Percentiles rank a stretch among this genome's conserved stretches.
phyloP scores from a whole-genome alignment of 2,113 vertebrate genomes.

The Cyanistes caeruleus region DNA sequence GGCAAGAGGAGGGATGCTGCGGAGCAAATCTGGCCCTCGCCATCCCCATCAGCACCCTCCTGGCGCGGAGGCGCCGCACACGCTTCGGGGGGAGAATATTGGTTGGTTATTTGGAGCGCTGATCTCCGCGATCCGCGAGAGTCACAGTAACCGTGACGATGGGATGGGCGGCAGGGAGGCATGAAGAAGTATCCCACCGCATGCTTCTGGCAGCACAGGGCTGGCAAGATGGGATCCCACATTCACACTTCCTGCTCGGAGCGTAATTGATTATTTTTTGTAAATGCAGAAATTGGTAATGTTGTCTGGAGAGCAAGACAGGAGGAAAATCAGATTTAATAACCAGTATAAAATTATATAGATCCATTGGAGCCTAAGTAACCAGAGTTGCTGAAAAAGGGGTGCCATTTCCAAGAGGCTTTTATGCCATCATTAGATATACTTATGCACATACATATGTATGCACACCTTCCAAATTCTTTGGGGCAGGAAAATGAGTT shows the following conservation, averaged over 20 bases:
- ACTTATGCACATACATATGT: not conserved
- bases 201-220: not conserved
- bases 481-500: not conserved
- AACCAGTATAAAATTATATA: not conserved
- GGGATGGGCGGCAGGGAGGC: not conserved
- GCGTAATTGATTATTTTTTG: not conserved
- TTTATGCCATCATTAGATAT: not conserved
- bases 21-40: not conserved
- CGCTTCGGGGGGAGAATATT: not conserved
- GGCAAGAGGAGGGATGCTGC: not conserved
- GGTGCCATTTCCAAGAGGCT: not conserved
- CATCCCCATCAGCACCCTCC: not conserved
- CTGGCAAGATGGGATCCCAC: not conserved
- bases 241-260: not conserved
- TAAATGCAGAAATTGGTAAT: not conserved
- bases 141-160: not conserved
- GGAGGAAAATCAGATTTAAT: constrained; percentile 39
- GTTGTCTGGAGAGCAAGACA: not conserved
- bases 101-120: not conserved
- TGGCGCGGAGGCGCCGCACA: not conserved
- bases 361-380: not conserved
- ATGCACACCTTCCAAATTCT: constrained; percentile 5
- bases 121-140: not conserved
- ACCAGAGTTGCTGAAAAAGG: not conserved
- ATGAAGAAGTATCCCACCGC: not conserved